These are phyloP conservation scores for Squalus acanthias DNA, from an alignment of 2,797 vertebrate species.

Conservation along the genomic window DNA sequence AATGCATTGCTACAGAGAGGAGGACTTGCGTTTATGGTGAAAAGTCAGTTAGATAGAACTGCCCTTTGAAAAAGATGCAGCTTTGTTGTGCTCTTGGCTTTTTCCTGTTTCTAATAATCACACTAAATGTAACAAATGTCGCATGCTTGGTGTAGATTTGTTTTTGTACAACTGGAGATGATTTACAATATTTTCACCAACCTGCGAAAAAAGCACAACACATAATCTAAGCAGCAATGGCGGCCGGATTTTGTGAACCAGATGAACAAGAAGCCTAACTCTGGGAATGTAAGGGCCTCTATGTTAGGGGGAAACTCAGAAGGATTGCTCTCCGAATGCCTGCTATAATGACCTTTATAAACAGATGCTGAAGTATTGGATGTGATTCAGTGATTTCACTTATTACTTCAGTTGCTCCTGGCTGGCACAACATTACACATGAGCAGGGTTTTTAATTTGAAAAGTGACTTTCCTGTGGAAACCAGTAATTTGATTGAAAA, in stretches of 20 bases:
- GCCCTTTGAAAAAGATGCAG: neutral
- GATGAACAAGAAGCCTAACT: too few species aligned
- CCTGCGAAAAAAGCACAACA: neutral
- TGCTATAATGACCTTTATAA: neutral
- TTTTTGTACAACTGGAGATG: neutral
- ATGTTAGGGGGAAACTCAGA: neutral
- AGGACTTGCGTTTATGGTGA: neutral
- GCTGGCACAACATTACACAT: neutral
- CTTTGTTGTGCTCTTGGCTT: neutral
- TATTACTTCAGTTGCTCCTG: neutral
- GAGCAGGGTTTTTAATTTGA: conserved; percentile 27
- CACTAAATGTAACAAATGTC: neutral
- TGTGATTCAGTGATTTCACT: conserved; percentile 4
- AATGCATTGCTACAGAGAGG: neutral
- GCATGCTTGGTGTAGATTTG: neutral
- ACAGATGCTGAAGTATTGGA: conserved; percentile 23
- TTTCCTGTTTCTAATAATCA: neutral
- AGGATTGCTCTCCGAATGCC: too few species aligned
- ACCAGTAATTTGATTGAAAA: conserved; percentile 34
- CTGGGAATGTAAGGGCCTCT: neutral
- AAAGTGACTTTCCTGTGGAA: conserved; percentile 11
- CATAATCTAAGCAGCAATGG: neutral
- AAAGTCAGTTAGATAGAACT: neutral
- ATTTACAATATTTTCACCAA: neutral
- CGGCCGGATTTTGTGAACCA: neutral